Evolutionary conservation across 2,797 vertebrate species (phyloP).

Genomic region (Cetoscarus ocellatus): DNA sequence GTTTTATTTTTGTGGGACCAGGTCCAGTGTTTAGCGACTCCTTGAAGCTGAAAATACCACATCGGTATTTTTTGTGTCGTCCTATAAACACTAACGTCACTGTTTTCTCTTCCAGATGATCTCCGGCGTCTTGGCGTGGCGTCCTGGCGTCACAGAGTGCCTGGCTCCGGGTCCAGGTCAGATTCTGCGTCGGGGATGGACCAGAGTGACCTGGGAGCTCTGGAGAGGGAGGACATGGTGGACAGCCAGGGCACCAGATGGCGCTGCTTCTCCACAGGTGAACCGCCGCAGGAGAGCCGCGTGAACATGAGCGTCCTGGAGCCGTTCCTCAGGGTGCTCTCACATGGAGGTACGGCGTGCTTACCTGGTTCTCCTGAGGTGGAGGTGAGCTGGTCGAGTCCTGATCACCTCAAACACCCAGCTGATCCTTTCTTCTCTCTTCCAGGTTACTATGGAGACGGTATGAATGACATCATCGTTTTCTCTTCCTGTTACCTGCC

Average conservation of each 20-base stretch:
- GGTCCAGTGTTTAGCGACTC: too few species aligned
- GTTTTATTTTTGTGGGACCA: too few species aligned
- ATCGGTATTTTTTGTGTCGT: too few species aligned
- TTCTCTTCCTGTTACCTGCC: constrained; percentile 89
- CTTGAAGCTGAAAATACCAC: too few species aligned
- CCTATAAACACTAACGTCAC: too few species aligned
- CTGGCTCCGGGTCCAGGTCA: background rate
- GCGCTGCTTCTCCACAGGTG: constrained; percentile 83
- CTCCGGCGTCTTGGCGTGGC: constrained; percentile 69
- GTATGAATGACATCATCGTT: constrained; percentile 85
- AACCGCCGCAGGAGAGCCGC: constrained; percentile 66
- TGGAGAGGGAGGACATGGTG: constrained; percentile 75
- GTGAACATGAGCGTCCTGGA: constrained; percentile 86
- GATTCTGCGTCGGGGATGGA: constrained; percentile 38
- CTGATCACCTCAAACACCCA: background rate
- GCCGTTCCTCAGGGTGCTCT: constrained; percentile 85
- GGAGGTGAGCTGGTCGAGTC: background rate
- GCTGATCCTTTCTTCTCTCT: background rate
- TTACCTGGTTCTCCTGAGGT: background rate
- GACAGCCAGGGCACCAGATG: constrained; percentile 82
- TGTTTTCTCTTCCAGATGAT: constrained; percentile 74
- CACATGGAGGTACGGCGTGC: constrained; percentile 84
- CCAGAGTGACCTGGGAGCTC: constrained; percentile 47
- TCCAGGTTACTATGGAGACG: constrained; percentile 87
- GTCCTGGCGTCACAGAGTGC: background rate